phyloP scores from a whole-genome alignment of 1,140 invertebrate species.

The Zaprionus lachaisei region DNA sequence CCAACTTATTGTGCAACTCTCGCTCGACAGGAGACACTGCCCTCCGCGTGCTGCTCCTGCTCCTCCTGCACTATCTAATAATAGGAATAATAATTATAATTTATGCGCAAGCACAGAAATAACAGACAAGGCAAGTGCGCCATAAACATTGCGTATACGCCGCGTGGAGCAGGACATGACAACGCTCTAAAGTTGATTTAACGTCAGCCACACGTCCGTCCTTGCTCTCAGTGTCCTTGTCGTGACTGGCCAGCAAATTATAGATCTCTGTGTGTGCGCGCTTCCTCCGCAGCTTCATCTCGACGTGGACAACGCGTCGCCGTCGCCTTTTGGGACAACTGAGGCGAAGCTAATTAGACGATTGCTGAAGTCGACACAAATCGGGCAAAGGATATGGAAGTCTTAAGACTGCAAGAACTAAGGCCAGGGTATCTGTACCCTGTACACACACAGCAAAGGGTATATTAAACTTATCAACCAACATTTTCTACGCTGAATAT shows the following conservation, averaged over 20 bases:
- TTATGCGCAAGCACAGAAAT: constrained; percentile 71
- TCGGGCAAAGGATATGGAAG: neutral
- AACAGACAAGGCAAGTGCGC: constrained; percentile 11
- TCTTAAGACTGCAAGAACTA: neutral
- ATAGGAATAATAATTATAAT: constrained; percentile 69
- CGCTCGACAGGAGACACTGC: neutral
- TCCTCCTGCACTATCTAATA: neutral
- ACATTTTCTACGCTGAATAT: neutral
- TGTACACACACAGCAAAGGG: neutral
- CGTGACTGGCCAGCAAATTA: constrained; percentile 33
- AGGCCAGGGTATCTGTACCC: neutral
- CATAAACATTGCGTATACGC: constrained; percentile 40
- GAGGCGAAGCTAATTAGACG: constrained; percentile 59
- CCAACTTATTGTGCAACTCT: constrained; percentile 1
- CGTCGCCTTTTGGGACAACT: constrained; percentile 21
- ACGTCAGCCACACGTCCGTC: constrained; percentile 20
- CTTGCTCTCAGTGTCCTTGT: constrained; percentile 21
- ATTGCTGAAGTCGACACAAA: constrained; percentile 34
- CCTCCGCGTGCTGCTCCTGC: too few relatives aligned
- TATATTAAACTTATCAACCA: neutral
- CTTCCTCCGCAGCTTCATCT: constrained; percentile 4
- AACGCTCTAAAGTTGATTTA: constrained; percentile 57
- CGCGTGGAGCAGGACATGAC: constrained; percentile 5
- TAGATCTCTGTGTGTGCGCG: constrained; percentile 27
- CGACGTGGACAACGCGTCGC: constrained; percentile 60